Evolutionary conservation across 2,888 invertebrate genomes (phyloP).

Genomic region (Cactoblastis cactorum): DNA sequence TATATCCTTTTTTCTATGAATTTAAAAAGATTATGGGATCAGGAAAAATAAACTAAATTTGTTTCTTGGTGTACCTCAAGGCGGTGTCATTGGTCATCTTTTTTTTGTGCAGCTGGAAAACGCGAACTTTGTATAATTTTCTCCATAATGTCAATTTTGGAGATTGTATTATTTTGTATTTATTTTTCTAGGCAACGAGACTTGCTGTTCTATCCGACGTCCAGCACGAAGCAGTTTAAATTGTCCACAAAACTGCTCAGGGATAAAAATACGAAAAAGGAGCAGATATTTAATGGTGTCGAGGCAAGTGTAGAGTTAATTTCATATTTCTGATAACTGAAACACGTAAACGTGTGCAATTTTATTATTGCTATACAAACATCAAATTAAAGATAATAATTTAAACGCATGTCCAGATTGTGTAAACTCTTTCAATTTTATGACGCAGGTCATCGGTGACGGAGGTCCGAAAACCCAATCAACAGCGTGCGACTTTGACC

Average conservation of each 20-base stretch:
- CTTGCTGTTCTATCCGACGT: conserved; percentile 87
- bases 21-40: no score
- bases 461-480: conserved; percentile 85
- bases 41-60: no score
- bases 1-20: no score
- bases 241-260: conserved; percentile 84
- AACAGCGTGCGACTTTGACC: conserved; percentile 84
- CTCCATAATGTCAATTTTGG: not conserved
- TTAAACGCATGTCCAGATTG: no score
- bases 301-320: conserved; percentile 58
- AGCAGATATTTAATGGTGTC: conserved; percentile 81
- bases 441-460: conserved; percentile 78
- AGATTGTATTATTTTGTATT: not conserved
- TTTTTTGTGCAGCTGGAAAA: not conserved
- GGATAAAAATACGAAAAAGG: conserved; percentile 79
- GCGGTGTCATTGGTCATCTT: not conserved
- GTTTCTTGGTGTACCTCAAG: not conserved
- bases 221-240: conserved; percentile 86
- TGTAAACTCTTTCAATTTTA: not conserved
- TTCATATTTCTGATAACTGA: no score
- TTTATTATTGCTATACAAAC: no score
- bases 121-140: not conserved
- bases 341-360: not conserved
- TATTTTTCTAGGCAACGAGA: conserved; percentile 69
- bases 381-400: no score